phyloP scores from a whole-genome alignment of 2,113 vertebrate species.

The Neolamprologus brichardi region DNA sequence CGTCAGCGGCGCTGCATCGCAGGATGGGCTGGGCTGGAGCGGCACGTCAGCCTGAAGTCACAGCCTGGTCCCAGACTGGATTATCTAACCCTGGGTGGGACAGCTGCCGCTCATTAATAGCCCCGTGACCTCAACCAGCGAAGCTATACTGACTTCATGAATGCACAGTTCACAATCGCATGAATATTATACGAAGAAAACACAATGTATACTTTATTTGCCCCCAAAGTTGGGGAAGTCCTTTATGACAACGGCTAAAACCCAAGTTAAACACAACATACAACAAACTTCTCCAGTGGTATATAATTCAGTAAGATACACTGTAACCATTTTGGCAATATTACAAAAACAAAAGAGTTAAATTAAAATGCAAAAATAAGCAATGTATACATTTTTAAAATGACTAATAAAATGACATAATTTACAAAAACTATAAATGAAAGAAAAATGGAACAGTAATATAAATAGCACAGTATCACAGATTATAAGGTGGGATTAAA shows the following conservation, averaged over 20 bases:
- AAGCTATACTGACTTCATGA: neutral
- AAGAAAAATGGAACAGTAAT: neutral
- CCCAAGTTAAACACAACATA: neutral
- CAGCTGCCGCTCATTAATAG: neutral
- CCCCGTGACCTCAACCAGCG: neutral
- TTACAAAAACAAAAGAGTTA: neutral
- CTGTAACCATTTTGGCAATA: neutral
- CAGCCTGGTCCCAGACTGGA: constrained; percentile 6
- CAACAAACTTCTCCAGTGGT: neutral
- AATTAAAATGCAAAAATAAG: neutral
- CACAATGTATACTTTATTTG: neutral
- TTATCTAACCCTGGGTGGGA: constrained; percentile 31
- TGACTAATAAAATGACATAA: accelerated
- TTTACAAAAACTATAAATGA: neutral
- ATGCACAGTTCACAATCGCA: neutral
- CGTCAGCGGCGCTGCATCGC: neutral
- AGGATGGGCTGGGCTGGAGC: constrained; percentile 22
- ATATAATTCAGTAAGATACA: neutral
- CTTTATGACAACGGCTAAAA: neutral
- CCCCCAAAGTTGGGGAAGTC: neutral
- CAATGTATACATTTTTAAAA: neutral
- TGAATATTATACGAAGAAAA: neutral
- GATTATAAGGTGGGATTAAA: neutral
- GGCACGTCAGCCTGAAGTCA: constrained; percentile 53
- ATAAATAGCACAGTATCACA: neutral